Evolutionary conservation across 2,888 invertebrate species (phyloP).

Genomic region (Tenthredo scrophulariae): DNA sequence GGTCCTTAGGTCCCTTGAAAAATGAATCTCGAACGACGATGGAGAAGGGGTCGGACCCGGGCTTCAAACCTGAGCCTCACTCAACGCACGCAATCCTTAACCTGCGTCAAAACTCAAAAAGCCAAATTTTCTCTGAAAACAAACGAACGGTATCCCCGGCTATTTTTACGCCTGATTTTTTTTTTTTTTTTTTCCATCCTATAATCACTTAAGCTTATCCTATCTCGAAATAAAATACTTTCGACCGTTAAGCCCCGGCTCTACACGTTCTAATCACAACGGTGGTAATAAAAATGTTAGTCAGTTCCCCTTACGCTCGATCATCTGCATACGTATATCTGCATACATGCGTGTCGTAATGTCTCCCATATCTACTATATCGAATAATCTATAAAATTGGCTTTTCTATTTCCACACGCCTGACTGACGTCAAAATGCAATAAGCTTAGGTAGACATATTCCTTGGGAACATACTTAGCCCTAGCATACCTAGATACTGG

Average conservation of each 20-base stretch:
- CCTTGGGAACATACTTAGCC: background rate
- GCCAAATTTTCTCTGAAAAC: slow-evolving; percentile 60
- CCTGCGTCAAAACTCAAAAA: slow-evolving; percentile 65
- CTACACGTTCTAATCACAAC: too few species aligned
- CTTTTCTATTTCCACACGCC: background rate
- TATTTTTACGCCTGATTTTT: slow-evolving; percentile 37
- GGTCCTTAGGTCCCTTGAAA: slow-evolving; percentile 72
- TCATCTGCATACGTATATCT: background rate
- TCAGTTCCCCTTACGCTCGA: background rate
- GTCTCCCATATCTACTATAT: background rate
- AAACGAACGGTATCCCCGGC: slow-evolving; percentile 55
- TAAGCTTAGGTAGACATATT: background rate
- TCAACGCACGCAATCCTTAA: slow-evolving; percentile 62
- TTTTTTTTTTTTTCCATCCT: background rate
- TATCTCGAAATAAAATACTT: background rate
- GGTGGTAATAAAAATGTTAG: background rate
- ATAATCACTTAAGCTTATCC: background rate
- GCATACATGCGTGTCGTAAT: background rate
- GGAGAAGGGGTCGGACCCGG: slow-evolving; percentile 61
- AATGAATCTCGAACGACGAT: slow-evolving; percentile 69
- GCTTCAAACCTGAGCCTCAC: slow-evolving; percentile 25
- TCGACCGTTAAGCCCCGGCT: background rate
- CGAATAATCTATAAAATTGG: background rate
- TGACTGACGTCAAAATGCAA: slow-evolving; percentile 10
- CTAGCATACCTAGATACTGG: background rate